These are phyloP conservation scores for Leptothorax acervorum DNA, from an alignment of 2,888 invertebrate genomes.

Conservation along the genomic window DNA sequence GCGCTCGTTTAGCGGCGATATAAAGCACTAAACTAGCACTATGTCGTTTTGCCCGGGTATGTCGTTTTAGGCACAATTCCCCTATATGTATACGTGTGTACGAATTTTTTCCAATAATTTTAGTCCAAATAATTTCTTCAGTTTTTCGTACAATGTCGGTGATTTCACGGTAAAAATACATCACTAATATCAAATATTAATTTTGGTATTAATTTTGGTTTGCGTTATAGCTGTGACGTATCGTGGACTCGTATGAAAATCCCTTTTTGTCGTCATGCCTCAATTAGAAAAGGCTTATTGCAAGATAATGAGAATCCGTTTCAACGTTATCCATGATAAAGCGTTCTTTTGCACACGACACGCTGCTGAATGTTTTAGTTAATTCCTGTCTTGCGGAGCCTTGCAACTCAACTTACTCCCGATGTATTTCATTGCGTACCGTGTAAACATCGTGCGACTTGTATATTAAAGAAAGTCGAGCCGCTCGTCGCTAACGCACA, in stretches of 20 bases:
- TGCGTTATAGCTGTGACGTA: background rate
- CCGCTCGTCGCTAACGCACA: slow-evolving; percentile 5
- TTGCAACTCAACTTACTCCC: slow-evolving; percentile 6
- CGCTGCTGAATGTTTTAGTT: slow-evolving; percentile 28
- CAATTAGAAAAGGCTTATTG: slow-evolving; percentile 29
- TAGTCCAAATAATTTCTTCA: background rate
- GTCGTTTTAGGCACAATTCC: no score
- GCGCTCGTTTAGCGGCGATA: no score
- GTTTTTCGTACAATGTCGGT: background rate
- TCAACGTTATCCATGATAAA: slow-evolving; percentile 47
- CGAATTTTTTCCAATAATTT: background rate
- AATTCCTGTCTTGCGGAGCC: slow-evolving; percentile 13
- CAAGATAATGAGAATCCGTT: slow-evolving; percentile 32
- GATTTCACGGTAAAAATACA: background rate
- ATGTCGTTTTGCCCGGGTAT: no score
- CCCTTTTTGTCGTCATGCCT: no score
- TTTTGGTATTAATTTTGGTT: background rate
- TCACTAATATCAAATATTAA: slow-evolving; percentile 1
- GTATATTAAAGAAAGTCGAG: slow-evolving; percentile 38
- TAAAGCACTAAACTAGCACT: no score
- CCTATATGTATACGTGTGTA: background rate
- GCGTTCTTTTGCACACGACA: slow-evolving; percentile 32
- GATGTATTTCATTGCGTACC: slow-evolving; percentile 28
- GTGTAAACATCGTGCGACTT: slow-evolving; percentile 15
- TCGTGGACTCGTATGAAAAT: no score